A percentile compares a stretch with the other conserved stretches of the same genome.
These are phyloP conservation scores for Amphimedon queenslandica DNA, from an alignment of 37 sponge, comb jelly and placozoan species.

Conservation along the genomic window DNA sequence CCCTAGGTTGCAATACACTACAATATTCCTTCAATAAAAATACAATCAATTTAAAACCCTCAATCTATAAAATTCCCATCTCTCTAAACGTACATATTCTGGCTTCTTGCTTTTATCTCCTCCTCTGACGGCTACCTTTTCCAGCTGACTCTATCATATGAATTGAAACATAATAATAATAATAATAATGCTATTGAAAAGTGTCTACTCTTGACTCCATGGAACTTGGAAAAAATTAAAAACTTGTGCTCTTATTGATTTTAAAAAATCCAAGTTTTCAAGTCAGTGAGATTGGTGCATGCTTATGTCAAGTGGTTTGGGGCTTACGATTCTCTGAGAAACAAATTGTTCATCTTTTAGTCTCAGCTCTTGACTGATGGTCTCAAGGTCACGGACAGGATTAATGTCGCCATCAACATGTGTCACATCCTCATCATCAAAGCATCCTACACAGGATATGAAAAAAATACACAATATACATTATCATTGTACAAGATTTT, in stretches of 20 bases:
- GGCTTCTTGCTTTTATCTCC: slow-evolving; percentile 81
- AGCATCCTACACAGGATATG: slow-evolving; percentile 76
- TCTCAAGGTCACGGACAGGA: slow-evolving; percentile 92
- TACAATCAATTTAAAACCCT: too few species aligned
- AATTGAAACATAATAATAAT: background rate
- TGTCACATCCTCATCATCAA: slow-evolving; percentile 96
- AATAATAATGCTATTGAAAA: background rate
- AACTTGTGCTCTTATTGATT: too few species aligned
- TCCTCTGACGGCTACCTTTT: slow-evolving; percentile 77
- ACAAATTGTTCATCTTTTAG: slow-evolving; percentile 73
- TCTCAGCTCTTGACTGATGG: slow-evolving; percentile 87
- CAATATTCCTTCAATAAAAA: too few species aligned
- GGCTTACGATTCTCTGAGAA: slow-evolving; percentile 34
- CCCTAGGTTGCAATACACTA: too few species aligned
- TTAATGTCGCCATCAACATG: slow-evolving; percentile 97
- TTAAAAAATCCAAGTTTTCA: too few species aligned
- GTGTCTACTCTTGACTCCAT: too few species aligned
- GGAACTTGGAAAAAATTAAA: too few species aligned
- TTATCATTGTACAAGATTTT: too few species aligned
- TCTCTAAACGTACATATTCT: slow-evolving; percentile 79
- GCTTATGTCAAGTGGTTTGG: too few species aligned
- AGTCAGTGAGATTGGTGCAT: too few species aligned
- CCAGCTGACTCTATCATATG: slow-evolving; percentile 38
- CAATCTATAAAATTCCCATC: too few species aligned
- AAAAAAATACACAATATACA: too few species aligned